A percentile compares a stretch with the other conserved stretches of the same genome.
Evolutionary conservation across 2,113 vertebrate species (phyloP).

Genomic region (Micronycteris hirsuta): DNA sequence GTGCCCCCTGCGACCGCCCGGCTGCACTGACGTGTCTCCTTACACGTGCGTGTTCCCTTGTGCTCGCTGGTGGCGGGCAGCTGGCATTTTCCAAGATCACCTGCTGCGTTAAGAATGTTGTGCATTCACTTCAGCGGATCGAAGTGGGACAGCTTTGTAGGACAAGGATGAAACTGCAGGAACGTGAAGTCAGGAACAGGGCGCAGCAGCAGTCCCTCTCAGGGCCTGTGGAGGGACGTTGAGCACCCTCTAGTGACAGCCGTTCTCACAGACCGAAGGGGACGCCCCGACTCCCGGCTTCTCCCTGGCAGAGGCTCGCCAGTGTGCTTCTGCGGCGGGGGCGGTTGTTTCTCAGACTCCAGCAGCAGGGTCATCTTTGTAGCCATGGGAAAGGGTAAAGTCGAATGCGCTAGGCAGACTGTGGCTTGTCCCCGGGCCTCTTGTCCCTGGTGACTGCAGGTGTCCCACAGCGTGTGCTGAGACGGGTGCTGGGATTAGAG

Average conservation of each 20-base stretch:
- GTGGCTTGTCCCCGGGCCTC: not conserved
- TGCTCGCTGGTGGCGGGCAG: not conserved
- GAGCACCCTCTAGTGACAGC: slow-evolving; percentile 81
- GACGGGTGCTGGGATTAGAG: not conserved
- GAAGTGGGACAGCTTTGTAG: not conserved
- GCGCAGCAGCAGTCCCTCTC: rapidly evolving
- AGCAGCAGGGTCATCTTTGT: not conserved
- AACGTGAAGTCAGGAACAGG: not conserved
- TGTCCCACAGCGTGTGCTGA: not conserved
- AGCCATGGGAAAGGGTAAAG: not conserved
- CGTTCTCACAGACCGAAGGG: not conserved
- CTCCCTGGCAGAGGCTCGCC: not conserved
- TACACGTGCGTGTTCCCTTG: rapidly evolving
- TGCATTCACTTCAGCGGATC: not conserved
- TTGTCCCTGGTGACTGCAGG: rapidly evolving
- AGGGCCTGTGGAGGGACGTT: slow-evolving; percentile 52
- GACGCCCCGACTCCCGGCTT: not conserved
- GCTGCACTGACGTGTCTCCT: not conserved
- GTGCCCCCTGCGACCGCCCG: rapidly evolving
- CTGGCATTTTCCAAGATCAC: not conserved
- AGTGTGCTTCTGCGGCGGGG: not conserved
- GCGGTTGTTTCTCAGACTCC: not conserved
- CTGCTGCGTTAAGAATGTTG: not conserved
- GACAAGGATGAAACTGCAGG: not conserved
- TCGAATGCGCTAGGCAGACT: rapidly evolving